Percentiles rank a stretch among this genome's conserved stretches.
Evolutionary conservation across 2,113 vertebrate genomes (phyloP).

Genomic region (Corythaeola cristata): DNA sequence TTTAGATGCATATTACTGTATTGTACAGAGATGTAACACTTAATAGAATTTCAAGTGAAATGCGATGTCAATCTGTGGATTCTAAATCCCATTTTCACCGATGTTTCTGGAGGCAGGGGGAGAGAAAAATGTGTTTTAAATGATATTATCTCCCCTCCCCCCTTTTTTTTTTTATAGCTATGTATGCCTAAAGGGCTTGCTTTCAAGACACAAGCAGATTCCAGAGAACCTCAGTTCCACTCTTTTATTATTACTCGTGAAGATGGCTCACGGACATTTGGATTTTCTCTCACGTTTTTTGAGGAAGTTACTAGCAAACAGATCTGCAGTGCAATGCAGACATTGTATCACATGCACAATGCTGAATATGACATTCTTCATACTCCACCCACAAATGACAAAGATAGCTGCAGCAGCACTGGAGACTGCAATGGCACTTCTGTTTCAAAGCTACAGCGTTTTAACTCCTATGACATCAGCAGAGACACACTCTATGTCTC

Average conservation of each 20-base stretch:
- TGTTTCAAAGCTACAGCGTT: slow-evolving; percentile 91
- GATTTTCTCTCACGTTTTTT: slow-evolving; percentile 97
- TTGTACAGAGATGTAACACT: background rate
- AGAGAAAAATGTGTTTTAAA: background rate
- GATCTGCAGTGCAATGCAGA: slow-evolving; percentile 99
- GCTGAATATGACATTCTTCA: slow-evolving; percentile 94
- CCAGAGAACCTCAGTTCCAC: slow-evolving; percentile 92
- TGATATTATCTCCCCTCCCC: background rate
- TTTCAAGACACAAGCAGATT: slow-evolving; percentile 95
- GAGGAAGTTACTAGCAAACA: slow-evolving; percentile 99
- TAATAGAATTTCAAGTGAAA: background rate
- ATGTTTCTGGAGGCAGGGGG: background rate
- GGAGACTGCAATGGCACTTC: slow-evolving; percentile 83
- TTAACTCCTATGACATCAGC: slow-evolving; percentile 98
- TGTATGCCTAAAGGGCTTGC: slow-evolving; percentile 98
- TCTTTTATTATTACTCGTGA: slow-evolving; percentile 98
- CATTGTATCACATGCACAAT: slow-evolving; percentile 99
- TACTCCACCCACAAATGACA: slow-evolving; percentile 72
- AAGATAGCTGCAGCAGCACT: slow-evolving; percentile 69
- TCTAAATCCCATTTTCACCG: background rate
- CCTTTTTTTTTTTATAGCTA: slow-evolving; percentile 77
- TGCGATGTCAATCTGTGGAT: background rate
- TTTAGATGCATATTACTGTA: background rate
- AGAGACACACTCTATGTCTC: slow-evolving; percentile 96
- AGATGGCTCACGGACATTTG: slow-evolving; percentile 97